phyloP scores from a whole-genome alignment of 1,140 invertebrate species.

The Thereuonema tuberculata region DNA sequence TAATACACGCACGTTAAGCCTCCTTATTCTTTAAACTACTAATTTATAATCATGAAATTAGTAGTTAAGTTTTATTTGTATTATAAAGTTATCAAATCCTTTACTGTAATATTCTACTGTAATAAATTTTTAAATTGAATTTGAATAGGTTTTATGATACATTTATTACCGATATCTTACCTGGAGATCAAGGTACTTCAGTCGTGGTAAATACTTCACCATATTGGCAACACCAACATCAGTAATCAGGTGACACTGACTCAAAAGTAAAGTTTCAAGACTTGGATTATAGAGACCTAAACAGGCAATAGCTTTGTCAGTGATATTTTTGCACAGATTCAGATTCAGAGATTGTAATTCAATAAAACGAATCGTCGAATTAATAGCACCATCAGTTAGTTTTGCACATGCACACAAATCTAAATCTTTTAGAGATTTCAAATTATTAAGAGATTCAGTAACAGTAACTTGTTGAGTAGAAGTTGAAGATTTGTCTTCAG shows the following conservation, averaged over 20 bases:
- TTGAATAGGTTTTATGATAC: too few species aligned
- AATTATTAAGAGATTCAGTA: slow-evolving; percentile 16
- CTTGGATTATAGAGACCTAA: slow-evolving; percentile 49
- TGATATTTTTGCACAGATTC: slow-evolving; percentile 50
- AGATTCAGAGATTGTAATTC: slow-evolving; percentile 46
- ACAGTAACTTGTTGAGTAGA: too few species aligned
- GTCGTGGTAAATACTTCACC: slow-evolving; percentile 39
- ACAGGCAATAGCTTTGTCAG: slow-evolving; percentile 43
- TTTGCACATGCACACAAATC: slow-evolving; percentile 49
- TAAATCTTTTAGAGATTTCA: slow-evolving; percentile 30
- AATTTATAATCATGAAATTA: too few species aligned
- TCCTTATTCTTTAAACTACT: too few species aligned
- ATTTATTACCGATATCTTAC: too few species aligned
- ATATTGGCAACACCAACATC: slow-evolving; percentile 46
- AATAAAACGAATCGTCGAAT: slow-evolving; percentile 46
- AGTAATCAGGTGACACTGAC: slow-evolving; percentile 47
- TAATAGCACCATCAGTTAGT: slow-evolving; percentile 53
- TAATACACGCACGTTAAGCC: too few species aligned
- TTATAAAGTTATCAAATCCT: too few species aligned
- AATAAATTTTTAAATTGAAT: too few species aligned
- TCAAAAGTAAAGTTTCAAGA: slow-evolving; percentile 48
- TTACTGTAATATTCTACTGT: too few species aligned
- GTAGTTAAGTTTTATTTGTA: too few species aligned
- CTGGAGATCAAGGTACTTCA: slow-evolving; percentile 45
- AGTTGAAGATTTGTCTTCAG: not conserved